These are phyloP conservation scores for Amorpha juglandis DNA, from an alignment of 2,888 invertebrate genomes.

Conservation along the genomic window DNA sequence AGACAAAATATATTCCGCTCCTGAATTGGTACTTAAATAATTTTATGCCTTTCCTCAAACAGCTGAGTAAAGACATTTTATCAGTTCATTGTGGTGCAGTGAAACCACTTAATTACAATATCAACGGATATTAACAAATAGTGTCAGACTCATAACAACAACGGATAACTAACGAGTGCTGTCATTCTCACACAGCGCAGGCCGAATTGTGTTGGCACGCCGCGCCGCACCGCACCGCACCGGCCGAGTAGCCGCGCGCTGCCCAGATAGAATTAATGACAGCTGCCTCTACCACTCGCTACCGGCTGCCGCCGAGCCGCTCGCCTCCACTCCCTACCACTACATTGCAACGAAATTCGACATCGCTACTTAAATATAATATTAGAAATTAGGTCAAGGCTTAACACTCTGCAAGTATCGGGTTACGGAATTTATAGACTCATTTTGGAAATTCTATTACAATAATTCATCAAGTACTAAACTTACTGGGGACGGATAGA, in stretches of 20 bases:
- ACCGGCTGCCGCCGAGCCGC: slow-evolving; percentile 37
- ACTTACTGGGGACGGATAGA: no score
- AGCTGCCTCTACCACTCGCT: slow-evolving; percentile 38
- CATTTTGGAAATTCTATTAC: slow-evolving; percentile 1
- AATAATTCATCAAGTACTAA: no score
- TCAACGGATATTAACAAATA: slow-evolving; percentile 60
- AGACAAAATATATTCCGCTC: neutral
- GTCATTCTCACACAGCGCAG: slow-evolving; percentile 65
- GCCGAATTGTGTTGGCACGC: slow-evolving; percentile 50
- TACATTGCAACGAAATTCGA: slow-evolving; percentile 38
- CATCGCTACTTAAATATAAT: slow-evolving; percentile 22
- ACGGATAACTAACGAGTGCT: slow-evolving; percentile 70
- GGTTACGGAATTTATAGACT: slow-evolving; percentile 7
- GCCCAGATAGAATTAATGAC: slow-evolving; percentile 63
- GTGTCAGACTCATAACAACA: slow-evolving; percentile 62
- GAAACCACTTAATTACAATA: slow-evolving; percentile 31
- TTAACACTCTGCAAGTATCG: slow-evolving; percentile 39
- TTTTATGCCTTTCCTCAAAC: neutral
- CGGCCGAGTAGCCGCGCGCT: slow-evolving; percentile 27
- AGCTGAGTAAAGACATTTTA: neutral
- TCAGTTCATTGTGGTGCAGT: neutral
- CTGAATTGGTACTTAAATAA: no score
- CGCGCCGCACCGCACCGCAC: slow-evolving; percentile 6
- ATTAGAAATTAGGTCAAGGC: slow-evolving; percentile 19
- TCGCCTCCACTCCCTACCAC: slow-evolving; percentile 28